Evolutionary conservation across 1,140 invertebrate genomes (phyloP), one percentile per base, ranked within the genome.

Genomic region (Drosophila repleta): DNA sequence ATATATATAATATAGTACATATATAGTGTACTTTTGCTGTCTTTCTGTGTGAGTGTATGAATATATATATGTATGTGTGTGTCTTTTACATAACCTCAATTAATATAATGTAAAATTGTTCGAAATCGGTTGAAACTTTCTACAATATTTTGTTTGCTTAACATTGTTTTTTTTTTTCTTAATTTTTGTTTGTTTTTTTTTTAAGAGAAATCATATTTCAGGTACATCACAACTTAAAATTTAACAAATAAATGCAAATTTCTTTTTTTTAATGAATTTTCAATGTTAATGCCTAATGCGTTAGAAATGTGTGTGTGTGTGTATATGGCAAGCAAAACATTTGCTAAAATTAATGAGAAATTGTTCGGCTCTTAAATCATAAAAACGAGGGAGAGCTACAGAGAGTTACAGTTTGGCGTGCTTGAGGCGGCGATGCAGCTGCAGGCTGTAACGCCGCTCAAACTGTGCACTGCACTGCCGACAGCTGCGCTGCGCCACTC

Each of bases 171-270:
- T 37, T 17, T 56, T 32, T 51, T 29, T 15, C 11, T 45, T 64
- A 58, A 52, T 37, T 21, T 62, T 49, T 43, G 55, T 41, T 58
- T 58, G 8, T 18, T 79, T 70, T 68, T 76, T 74, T 80, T 68
- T 67, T 64, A 74, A 88, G 81, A 90, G 81, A 91, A 91, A 91
- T 91, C 83, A 91, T 90, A 91, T 90, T 91, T 91, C 90, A 91
- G 90, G 90, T 91, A 91, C 90, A 90, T 91, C 90, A 91, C 83
- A 91, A 91, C 90, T 91, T 91, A 91, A 91, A 90, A 90, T 77
- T 79, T 90, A 90, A 90, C 80, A 87, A 89, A 90, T 80, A 84
- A 88, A 88, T 76, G 74, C 73, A 76, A 76, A 76, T 73, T 73
- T 62, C 68, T 53, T 26, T 35, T 35, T 10, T 11, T 35, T 55